These are phyloP conservation scores for Dicerorhinus sumatrensis DNA, from an alignment of 2,113 vertebrate species.

Conservation along the genomic window DNA sequence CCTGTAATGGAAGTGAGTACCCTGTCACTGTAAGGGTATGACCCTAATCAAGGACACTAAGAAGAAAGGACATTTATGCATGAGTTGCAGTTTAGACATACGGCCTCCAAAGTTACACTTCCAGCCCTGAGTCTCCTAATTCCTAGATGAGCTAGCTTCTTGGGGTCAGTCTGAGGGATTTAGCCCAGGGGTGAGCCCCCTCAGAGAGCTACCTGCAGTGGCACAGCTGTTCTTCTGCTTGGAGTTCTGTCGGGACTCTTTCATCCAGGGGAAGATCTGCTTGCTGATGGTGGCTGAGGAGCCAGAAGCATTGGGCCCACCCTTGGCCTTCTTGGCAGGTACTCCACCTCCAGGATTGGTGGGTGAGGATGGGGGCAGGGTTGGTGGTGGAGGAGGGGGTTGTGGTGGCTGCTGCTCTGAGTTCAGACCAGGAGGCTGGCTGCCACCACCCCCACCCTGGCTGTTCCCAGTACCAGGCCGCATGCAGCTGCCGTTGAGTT, in stretches of 20 bases:
- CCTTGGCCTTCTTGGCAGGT: conserved; percentile 94
- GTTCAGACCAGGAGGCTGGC: conserved; percentile 89
- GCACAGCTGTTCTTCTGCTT: conserved; percentile 96
- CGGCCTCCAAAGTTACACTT: neutral
- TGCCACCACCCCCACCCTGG: conserved; percentile 86
- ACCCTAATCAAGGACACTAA: neutral
- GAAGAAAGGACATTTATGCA: conserved; percentile 32
- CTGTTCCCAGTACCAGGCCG: conserved; percentile 89
- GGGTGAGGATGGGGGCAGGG: conserved; percentile 94
- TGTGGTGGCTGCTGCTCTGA: conserved; percentile 91
- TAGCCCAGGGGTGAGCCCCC: neutral
- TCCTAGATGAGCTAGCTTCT: neutral
- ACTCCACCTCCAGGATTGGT: conserved; percentile 92
- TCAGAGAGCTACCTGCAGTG: conserved; percentile 91
- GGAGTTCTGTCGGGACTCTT: conserved; percentile 96
- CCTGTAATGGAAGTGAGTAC: neutral
- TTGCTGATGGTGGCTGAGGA: conserved; percentile 94
- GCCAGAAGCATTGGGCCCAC: conserved; percentile 89
- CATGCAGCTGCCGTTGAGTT: conserved; percentile 97
- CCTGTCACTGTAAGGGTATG: neutral
- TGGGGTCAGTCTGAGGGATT: neutral
- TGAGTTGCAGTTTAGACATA: neutral
- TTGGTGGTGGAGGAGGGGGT: conserved; percentile 89
- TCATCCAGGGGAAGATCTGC: conserved; percentile 99
- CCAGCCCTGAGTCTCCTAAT: conserved; percentile 5